Percentiles rank a stretch among this genome's conserved stretches.
Conservation (phyloP, 2,113 vertebrate species). For the Spea bombifrons region DNA sequence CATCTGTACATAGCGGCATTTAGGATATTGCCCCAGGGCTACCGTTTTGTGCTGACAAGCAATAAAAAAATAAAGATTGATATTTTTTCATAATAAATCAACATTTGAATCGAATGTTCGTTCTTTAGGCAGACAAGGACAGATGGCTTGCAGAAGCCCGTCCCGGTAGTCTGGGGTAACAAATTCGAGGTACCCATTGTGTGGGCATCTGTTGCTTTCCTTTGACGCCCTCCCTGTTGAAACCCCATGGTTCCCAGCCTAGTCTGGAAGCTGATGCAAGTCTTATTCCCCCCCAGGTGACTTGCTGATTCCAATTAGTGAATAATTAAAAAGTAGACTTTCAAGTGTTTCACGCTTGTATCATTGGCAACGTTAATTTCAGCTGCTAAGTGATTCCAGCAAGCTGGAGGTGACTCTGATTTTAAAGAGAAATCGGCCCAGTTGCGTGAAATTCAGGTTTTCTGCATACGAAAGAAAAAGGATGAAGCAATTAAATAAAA, state of each 20-base stretch:
- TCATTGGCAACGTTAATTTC: slow-evolving; percentile 33
- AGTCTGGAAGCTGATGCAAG: slow-evolving; percentile 17
- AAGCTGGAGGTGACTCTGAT: slow-evolving; percentile 28
- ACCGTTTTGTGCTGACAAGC: too few relatives aligned
- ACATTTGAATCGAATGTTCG: not conserved
- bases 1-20: too few relatives aligned
- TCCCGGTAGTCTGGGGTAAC: not conserved
- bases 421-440: slow-evolving; percentile 33
- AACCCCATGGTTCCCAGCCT: not conserved
- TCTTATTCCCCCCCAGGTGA: slow-evolving; percentile 9
- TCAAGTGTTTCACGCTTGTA: slow-evolving; percentile 27
- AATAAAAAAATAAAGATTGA: too few relatives aligned
- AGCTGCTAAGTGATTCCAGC: slow-evolving; percentile 30
- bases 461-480: not conserved
- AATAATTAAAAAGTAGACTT: slow-evolving; percentile 42
- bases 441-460: slow-evolving; percentile 5
- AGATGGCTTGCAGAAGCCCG: not conserved
- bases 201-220: not conserved
- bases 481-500: not conserved
- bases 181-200: not conserved
- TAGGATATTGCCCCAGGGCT: too few relatives aligned
- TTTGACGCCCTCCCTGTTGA: not conserved
- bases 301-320: slow-evolving; percentile 31
- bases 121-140: not conserved
- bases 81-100: too few relatives aligned